Percentiles rank a stretch among this genome's conserved stretches.
Evolutionary conservation across 2,797 vertebrate genomes (phyloP).

Genomic region (Darevskia mixta): DNA sequence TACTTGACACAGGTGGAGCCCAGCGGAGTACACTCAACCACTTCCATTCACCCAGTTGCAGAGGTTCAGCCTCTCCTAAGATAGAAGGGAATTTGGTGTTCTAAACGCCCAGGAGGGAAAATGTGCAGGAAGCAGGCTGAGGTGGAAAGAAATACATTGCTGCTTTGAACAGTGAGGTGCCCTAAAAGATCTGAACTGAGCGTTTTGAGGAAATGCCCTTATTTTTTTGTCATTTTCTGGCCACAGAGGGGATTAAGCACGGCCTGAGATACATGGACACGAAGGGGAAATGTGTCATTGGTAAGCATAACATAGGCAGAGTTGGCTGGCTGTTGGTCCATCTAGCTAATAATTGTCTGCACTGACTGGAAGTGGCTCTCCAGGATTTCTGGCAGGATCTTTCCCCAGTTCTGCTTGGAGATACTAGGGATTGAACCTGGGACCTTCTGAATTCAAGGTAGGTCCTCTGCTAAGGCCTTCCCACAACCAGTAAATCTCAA

Average conservation of each 20-base stretch:
- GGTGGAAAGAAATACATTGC: background rate
- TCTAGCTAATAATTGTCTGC: no score
- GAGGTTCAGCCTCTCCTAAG: background rate
- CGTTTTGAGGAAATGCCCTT: background rate
- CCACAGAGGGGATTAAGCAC: background rate
- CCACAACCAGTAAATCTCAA: background rate
- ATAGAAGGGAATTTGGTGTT: background rate
- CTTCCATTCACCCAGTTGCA: conserved; percentile 10
- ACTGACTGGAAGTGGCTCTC: no score
- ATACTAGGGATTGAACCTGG: no score
- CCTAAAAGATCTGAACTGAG: background rate
- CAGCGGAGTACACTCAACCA: background rate
- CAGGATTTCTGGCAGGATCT: no score
- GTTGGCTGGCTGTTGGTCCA: no score
- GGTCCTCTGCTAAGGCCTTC: no score
- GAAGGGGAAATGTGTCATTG: background rate
- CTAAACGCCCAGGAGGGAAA: background rate
- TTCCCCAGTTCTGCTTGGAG: no score
- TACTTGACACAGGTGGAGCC: background rate
- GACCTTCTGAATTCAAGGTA: no score
- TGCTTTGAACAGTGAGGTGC: background rate
- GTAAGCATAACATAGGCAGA: no score
- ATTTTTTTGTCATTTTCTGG: background rate
- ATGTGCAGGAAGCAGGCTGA: background rate
- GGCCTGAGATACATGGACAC: background rate